phyloP scores from a whole-genome alignment of 2,888 invertebrate genomes.

The Caenorhabditis sp. region DNA sequence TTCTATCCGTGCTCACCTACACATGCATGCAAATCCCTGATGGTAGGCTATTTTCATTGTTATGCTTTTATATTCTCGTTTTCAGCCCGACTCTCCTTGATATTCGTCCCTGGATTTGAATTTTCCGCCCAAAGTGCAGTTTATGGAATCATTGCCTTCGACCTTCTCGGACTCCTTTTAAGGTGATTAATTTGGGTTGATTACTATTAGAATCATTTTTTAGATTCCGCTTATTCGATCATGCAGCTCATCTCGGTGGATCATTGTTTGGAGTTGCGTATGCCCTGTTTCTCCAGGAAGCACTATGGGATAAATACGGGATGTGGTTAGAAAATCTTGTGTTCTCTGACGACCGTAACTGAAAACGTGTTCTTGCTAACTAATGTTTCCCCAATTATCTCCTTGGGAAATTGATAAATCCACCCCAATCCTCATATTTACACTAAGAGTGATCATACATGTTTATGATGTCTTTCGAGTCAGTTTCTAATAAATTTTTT shows the following conservation, averaged over 20 bases:
- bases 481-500: not conserved
- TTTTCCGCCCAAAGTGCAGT: conserved; percentile 88
- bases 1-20: conserved; percentile 92
- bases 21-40: conserved; percentile 93
- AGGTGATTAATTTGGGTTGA: conserved; percentile 31
- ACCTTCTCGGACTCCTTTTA: conserved; percentile 89
- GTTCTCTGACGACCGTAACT: conserved; percentile 1
- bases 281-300: conserved; percentile 73
- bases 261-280: conserved; percentile 90
- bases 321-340: conserved; percentile 35
- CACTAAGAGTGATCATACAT: not conserved
- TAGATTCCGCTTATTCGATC: conserved; percentile 95
- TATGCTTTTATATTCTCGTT: not conserved
- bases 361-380: not conserved
- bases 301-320: conserved; percentile 66
- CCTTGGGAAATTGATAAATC: not conserved
- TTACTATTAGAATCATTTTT: not conserved
- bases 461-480: no score
- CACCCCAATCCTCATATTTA: not conserved
- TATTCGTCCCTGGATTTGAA: conserved; percentile 92
- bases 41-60: conserved; percentile 29
- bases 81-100: conserved; percentile 89
- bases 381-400: not conserved
- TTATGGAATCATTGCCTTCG: conserved; percentile 89
- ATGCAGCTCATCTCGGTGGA: conserved; percentile 98